Conservation (phyloP, 2,888 invertebrate genomes). For the Cantharis lateralis region DNA sequence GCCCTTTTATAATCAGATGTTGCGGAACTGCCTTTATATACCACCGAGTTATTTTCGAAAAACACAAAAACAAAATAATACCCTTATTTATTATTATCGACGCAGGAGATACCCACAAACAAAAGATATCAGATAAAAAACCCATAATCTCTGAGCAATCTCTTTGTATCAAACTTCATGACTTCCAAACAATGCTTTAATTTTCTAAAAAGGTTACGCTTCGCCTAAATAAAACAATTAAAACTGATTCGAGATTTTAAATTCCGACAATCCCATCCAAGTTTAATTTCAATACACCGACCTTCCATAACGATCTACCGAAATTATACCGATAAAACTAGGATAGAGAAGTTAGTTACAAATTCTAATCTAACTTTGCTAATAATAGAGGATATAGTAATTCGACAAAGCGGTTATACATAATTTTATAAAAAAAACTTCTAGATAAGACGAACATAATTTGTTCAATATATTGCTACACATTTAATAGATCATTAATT, state of each 20-base stretch:
- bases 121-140: neutral
- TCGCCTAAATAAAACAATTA: neutral
- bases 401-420: neutral
- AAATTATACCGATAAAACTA: neutral
- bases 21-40: neutral
- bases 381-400: neutral
- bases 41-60: slow-evolving; percentile 2
- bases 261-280: neutral
- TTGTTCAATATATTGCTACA: no score
- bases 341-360: neutral
- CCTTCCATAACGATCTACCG: neutral
- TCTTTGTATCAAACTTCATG: neutral
- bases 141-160: neutral
- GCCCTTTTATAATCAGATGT: slow-evolving; percentile 7
- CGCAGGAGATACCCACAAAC: neutral
- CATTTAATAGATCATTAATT: no score
- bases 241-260: neutral
- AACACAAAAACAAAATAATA: slow-evolving; percentile 13
- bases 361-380: neutral
- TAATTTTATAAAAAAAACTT: neutral
- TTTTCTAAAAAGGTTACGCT: neutral
- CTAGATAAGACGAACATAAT: neutral
- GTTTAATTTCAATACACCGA: neutral
- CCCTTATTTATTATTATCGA: slow-evolving; percentile 9
- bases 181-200: neutral